Evolutionary conservation across 2,797 vertebrate species (phyloP).

Genomic region (Malacoraja senta): DNA sequence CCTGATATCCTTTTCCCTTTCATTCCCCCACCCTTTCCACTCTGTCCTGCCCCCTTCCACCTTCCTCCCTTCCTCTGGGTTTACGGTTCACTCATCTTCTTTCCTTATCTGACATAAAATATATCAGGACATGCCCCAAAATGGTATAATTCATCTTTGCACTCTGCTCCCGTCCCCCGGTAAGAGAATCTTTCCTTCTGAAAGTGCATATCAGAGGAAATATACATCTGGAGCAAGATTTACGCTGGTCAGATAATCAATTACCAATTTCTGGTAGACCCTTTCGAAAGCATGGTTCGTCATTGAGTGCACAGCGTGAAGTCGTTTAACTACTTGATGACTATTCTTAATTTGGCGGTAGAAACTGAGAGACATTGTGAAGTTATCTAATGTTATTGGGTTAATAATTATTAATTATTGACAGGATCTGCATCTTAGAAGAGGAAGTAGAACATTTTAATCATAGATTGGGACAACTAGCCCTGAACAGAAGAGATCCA

Average conservation of each 20-base stretch:
- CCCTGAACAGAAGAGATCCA: background rate
- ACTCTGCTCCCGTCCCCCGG: background rate
- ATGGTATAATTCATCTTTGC: background rate
- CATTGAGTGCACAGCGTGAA: background rate
- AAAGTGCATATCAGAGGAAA: background rate
- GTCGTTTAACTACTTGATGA: too few species aligned
- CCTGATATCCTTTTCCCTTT: too few species aligned
- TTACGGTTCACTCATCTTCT: too few species aligned
- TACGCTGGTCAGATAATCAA: background rate
- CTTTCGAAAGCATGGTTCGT: background rate
- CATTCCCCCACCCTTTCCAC: too few species aligned
- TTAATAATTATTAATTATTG: background rate
- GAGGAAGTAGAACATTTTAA: background rate
- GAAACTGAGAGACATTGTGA: background rate
- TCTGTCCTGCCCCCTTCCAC: too few species aligned
- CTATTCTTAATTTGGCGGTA: background rate
- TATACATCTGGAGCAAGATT: background rate
- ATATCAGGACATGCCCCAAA: background rate
- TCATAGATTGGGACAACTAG: slow-evolving; percentile 3
- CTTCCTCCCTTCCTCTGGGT: too few species aligned
- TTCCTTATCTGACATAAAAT: background rate
- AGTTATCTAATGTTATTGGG: background rate
- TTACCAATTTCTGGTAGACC: background rate
- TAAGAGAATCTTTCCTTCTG: background rate
- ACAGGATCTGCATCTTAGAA: slow-evolving; percentile 30